Base-by-base conservation (phyloP, 2,888 invertebrate species). In the Lymantria dispar region DNA sequence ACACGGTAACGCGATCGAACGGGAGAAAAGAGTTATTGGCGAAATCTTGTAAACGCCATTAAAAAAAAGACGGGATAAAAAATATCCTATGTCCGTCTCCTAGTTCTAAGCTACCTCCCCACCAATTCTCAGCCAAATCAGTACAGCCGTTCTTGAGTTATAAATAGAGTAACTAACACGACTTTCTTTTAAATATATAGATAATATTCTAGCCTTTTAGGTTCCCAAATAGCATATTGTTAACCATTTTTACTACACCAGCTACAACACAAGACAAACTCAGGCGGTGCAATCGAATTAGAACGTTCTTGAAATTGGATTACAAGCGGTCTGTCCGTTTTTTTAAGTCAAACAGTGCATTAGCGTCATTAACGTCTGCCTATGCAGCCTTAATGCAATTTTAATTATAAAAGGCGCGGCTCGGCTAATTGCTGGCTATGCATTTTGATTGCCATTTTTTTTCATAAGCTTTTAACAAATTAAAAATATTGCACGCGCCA, bases 361-460 rank as follows among this genome's bases (percentile, higher is more conserved):
- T 86, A 86, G 76, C 69, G 62, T 75, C 83, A 83, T 85, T 86
- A 84, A 60, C 65, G 72, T 70, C 76, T 60, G 74, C 74, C 72
- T 81, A 78, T 79, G 83, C 77, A 70, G 70, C 76, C 77, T 83
- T 90, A 90, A 90, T 90, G 90, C 87, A 90, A 91, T 90, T 90
- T 90, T 91, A 91, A 89, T 89, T 90, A 85, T 89, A 83, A 85
- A 74, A 88, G 89, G 89, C 75, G 89, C 79, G 87, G 75, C 76
- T 54, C 58, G 56, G 78, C 84, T 78, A 85, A 83, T 79, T 86
- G 85, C 85, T 64, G 68, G 68, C 76, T 54, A 60, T 81, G 86
- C 85, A 89, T 85, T 80, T 84, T 83, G 87, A 89, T 87, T 87
- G 87, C 78, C 83, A 80, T 85, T 89, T 89, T 87, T 85, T 22